Evolutionary conservation across 53 echinoderm and acorn worm species (phyloP), one percentile per base, ranked within the genome.

Genomic region (Arbacia lixula): DNA sequence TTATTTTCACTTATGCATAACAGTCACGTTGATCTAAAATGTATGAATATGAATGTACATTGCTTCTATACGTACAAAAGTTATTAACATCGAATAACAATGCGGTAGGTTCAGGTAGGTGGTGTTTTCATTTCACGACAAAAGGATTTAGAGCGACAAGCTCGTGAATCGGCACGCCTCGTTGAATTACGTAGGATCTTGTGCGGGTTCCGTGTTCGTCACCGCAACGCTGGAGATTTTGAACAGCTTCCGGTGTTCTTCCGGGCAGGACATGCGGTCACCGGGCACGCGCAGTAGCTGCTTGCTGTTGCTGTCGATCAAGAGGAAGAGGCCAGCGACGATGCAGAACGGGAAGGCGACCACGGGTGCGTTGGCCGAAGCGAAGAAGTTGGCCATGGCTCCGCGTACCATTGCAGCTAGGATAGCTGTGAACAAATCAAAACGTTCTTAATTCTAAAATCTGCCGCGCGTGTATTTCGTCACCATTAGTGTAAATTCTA

Each of bases 341-440:
- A 88, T 85, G 72, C 93, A 93, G 81, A 93, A 93, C 0, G 90
- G 90, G 35, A 93, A 93, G 3, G 93, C 93, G 19, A 87, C 64
- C 4, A 87, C 87, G 6, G 93, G 93, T 5, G 85, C 52, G 0
- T 86, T 76, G 12, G 76, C 50, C 17, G 78, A 55, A 19, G 61
- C 60, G 22, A 93, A 85, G 61, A 90, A 77, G 3, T 63, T 50
- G 19, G 87, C 84, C 86, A 93, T 39, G 14, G 90, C 87, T 16
- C 87, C 90, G 31, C 86, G 50, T 17, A 90, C 85, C 21, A 40
- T 60, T 2, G 93, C 93, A 2, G 90, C 90, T 27, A 90, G 87
- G 9, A 93, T 60, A 17, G 93, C 93, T 93, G 87, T 40, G 25
- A 37, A 63, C 43, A 56, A 41, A 40, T 6, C 29, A 35, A 58